Evolutionary conservation across 1,140 invertebrate genomes (phyloP), one percentile per base, ranked within the genome.

Genomic region (Luehdorfia chinensis): DNA sequence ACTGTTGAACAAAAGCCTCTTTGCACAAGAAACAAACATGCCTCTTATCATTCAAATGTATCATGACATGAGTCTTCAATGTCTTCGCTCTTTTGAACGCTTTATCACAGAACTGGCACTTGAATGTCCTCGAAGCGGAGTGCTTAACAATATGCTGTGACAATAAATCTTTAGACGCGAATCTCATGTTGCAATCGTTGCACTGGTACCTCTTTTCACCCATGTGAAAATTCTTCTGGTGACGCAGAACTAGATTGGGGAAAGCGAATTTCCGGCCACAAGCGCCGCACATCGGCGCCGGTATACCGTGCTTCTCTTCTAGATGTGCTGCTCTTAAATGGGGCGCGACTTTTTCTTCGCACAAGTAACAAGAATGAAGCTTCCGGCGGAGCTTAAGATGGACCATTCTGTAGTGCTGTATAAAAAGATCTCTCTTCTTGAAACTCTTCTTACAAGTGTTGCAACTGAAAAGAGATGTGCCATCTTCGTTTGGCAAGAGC

Each of bases 31-130:
- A 59, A 19, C 84, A 87, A 2, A 55, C 53, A 4, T 66, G 50
- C 15, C 31, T 33, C 49, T 43, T 72, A 52, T 47, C 84, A 67
- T 11, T 69, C 16, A 56, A 9, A 37, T 64, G 61, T 19, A 59
- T 57, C 19, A 33, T 41, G 1, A 52, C 31, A 43, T 34, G 33
- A 2, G n/a, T 7, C 5, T 15, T 34, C 12, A 33, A 30, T 27
- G 39, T 13, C 41, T 28, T 23, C 23, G 18, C 14, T 1, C 15
- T 16, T 25, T 51, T 56, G 14, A 79, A 86, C n/a, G 55, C 58
- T 36, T 80, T 64, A n/a, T 65, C 68, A 52, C 89, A 90, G 9
- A 67, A 52, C 14, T 66, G 59, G 63, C 89, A 89, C 31, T 64
- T 55, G n/a, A 39, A 57, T 2, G 39, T 25, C 13, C 32, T 47